These are phyloP conservation scores for Rhabdophis nuchalis DNA, from an alignment of 2,797 vertebrate genomes.

Conservation along the genomic window DNA sequence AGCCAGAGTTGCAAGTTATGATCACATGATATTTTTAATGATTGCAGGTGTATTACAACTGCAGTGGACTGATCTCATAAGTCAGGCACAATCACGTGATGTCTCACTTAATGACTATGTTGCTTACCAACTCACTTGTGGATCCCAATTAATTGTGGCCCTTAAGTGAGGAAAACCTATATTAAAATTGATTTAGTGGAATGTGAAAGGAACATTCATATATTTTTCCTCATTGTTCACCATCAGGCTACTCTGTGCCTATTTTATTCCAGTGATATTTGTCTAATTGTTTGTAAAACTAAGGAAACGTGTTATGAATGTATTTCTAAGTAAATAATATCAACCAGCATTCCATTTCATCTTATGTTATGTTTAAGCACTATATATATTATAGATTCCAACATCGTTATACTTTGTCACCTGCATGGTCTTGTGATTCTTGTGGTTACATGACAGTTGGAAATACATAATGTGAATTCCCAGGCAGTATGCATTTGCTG, in stretches of 20 bases:
- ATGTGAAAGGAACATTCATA: rapidly evolving
- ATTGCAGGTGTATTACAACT: background rate
- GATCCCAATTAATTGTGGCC: background rate
- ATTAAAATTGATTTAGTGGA: background rate
- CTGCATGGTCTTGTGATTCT: background rate
- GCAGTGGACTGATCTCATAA: background rate
- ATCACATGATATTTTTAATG: background rate
- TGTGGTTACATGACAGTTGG: background rate
- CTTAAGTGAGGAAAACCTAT: background rate
- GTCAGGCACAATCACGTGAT: background rate
- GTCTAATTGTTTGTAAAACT: background rate
- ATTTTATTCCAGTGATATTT: background rate
- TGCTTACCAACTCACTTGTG: background rate
- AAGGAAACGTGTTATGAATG: background rate
- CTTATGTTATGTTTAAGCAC: background rate
- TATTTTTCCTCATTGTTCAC: background rate
- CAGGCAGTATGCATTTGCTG: background rate
- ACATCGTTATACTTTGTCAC: background rate
- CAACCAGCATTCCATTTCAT: no score
- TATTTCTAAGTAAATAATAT: background rate
- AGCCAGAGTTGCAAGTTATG: background rate
- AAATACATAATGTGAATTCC: background rate
- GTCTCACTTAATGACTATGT: background rate
- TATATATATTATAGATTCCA: background rate
- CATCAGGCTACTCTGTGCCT: background rate